Evolutionary conservation across 2,797 vertebrate genomes (phyloP).

Genomic region (Ctenopoma multispine): DNA sequence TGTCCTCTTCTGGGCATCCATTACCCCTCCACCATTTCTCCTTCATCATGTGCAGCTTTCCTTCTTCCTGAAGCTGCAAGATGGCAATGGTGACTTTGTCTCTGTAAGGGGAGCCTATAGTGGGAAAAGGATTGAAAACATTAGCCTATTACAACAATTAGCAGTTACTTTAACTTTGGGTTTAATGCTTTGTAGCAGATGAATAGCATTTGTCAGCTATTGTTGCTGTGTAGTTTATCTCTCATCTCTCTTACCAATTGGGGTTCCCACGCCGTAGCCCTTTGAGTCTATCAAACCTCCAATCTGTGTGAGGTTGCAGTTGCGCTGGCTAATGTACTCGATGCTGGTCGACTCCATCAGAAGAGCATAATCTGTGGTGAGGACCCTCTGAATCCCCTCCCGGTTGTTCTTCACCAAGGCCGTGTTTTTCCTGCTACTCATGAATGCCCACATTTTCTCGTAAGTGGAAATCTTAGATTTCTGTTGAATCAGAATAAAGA

Average conservation of each 20-base stretch:
- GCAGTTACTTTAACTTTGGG: neutral
- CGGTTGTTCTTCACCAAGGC: conserved; percentile 95
- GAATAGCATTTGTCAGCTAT: neutral
- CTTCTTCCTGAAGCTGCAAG: conserved; percentile 97
- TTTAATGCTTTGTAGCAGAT: neutral
- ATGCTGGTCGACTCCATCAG: conserved; percentile 99
- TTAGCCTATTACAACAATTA: neutral
- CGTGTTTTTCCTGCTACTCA: conserved; percentile 97
- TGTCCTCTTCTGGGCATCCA: conserved; percentile 97
- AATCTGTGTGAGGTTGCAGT: conserved; percentile 99
- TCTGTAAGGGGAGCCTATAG: conserved; percentile 94
- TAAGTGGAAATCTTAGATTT: conserved; percentile 99
- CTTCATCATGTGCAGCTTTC: conserved; percentile 99
- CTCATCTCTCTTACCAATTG: conserved; percentile 88
- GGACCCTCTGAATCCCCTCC: conserved; percentile 94
- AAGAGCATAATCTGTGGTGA: conserved; percentile 96
- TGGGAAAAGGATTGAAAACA: neutral
- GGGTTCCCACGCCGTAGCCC: conserved; percentile 98
- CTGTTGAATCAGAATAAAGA: conserved; percentile 76
- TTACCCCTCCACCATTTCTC: conserved; percentile 99
- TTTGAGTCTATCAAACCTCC: conserved; percentile 98
- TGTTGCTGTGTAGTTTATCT: neutral
- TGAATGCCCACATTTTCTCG: conserved; percentile 99
- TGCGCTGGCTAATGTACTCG: conserved; percentile 97
- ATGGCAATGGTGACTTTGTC: conserved; percentile 99